Base-by-base conservation (phyloP, 2,888 invertebrate genomes). In the Drosophila percnosoma region DNA sequence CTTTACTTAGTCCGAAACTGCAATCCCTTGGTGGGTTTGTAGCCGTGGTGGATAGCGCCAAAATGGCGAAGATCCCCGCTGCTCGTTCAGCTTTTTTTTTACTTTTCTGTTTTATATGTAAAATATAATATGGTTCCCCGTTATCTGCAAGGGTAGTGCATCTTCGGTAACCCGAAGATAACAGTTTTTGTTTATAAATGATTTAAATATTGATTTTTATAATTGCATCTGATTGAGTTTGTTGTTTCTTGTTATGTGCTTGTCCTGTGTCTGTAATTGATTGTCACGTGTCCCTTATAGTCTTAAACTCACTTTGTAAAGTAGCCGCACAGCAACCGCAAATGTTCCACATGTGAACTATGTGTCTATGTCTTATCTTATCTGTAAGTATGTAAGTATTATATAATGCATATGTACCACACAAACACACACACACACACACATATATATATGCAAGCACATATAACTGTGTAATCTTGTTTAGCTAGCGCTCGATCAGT, bases 241-340 rank as follows among this genome's bases (percentile, higher is more conserved):
- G 11, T 49, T 45, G 36, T 38, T 48, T 45, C 33, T 36, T 67
- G 34, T 62, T 67, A 40, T 59, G n/a, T 55, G 48, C 63, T 58
- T 78, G 83, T 82, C 63, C 53, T 81, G 78, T 80, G 71, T 75
- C 51, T 59, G 48, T 80, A 45, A 24, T 58, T 38, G 45, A 60
- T 59, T 68, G 38, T 61, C 49, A 55, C 54, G 45, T 66, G 87
- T 83, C 51, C 27, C 18, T 8, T 11, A 48, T 84, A 87, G 65
- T 38, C 31, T 52, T 84, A 84, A 84, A 87, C 21, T 21, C 89
- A 89, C 81, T 40, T 55, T 62, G 49, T 68, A 62, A 51, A 70
- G 66, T 66, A 73, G 73, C 58, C 33, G 54, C 55, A 79, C 54
- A 70, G 40, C 63, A 36, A 68, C 57, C 45, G 55, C 52, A 64